These are phyloP conservation scores for Ctenopoma multispine DNA, from an alignment of 2,797 vertebrate genomes.

Conservation along the genomic window DNA sequence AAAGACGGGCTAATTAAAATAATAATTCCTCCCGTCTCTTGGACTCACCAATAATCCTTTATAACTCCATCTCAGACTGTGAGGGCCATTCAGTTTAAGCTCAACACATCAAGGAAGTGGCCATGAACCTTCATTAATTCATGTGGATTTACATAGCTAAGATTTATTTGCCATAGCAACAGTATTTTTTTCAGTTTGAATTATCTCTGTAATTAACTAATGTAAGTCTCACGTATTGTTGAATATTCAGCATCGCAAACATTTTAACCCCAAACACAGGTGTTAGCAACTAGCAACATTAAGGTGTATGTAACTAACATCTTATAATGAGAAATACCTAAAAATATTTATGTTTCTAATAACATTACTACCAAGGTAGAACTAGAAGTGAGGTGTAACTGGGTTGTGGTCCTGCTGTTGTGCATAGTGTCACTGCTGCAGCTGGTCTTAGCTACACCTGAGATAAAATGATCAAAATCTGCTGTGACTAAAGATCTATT, in stretches of 20 bases:
- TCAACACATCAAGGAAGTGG: neutral
- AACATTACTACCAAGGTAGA: too few relatives aligned
- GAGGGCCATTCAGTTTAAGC: neutral
- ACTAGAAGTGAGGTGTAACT: too few relatives aligned
- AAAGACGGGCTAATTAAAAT: neutral
- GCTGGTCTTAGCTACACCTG: too few relatives aligned
- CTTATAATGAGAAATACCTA: too few relatives aligned
- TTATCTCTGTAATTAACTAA: fast-evolving
- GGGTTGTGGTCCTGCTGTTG: too few relatives aligned
- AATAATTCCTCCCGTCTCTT: neutral
- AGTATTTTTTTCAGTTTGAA: neutral
- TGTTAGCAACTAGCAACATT: neutral
- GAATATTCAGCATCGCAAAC: too few relatives aligned
- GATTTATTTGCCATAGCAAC: neutral
- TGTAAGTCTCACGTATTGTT: too few relatives aligned
- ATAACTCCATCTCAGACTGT: neutral
- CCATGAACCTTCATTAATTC: neutral
- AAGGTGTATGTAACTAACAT: neutral
- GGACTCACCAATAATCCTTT: neutral
- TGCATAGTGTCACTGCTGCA: too few relatives aligned
- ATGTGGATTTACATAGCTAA: neutral
- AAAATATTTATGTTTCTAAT: too few relatives aligned
- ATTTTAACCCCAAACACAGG: too few relatives aligned
- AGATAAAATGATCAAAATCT: too few relatives aligned
- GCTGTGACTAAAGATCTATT: too few relatives aligned